Evolutionary conservation across 2,888 invertebrate genomes (phyloP), one percentile per base, ranked within the genome.

Genomic region (Lysandra coridon): DNA sequence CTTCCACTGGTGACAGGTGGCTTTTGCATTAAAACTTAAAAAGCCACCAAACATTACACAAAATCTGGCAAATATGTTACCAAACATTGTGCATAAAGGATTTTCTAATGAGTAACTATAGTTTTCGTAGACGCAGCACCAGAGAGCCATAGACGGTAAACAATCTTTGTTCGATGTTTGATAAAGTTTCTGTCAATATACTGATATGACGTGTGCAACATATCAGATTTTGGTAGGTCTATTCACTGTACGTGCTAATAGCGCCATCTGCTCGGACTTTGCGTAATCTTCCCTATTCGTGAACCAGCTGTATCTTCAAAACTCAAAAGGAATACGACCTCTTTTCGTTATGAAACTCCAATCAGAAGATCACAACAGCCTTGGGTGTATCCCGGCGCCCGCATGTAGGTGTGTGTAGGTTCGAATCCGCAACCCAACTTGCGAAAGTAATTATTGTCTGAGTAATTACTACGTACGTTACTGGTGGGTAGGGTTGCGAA

Each of bases 401-500:
- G 64, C 69, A 69, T 75, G 74, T 75, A 30, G 49, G 75, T 75
- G 76, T 76, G 76, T 76, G 76, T 57, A 53, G 76, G 76, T 76
- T 76, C 76, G 76, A 76, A 12, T 76, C 76, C 33, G 76, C 57
- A 57, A 33, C 44, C 44, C 44, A 17, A 49, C 23, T 76, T 76
- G 76, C 53, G 76, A 49, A 76, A 76, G 53, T 74, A 74, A 69
- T 37, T 64, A 64, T 64, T 69, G 69, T 33, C 69, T 69, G 69
- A 69, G 69, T 69, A 69, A 69, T 69, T 69, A 69, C 69, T 14
- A 23, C 23, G 37, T 14, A 69, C 69, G 3, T 69, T 33, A 37
- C 69, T 69, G 33, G 69, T 69, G 33, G 33, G 69, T 33, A 69
- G 33, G 69, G 69, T 69, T 69, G 33, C 69, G 33, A 37, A 69